Evolutionary conservation across 30 jellyfish, hydroid and myxozoan species (phyloP).

Genomic region (Aurelia aurita): DNA sequence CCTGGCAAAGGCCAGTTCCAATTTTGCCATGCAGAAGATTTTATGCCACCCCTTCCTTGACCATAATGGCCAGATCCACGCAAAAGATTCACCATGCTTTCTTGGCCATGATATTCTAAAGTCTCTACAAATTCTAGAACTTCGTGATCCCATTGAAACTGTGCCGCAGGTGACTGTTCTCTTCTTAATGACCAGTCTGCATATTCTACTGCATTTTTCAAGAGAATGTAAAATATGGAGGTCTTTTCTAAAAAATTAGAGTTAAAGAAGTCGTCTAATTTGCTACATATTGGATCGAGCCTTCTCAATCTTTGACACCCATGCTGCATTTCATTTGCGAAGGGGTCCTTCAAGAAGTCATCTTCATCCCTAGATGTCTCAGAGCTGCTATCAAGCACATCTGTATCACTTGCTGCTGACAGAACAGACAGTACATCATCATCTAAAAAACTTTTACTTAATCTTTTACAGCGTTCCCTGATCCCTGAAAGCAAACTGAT

Average conservation of each 20-base stretch:
- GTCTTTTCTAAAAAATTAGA: not conserved
- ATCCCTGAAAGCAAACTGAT: too few species aligned
- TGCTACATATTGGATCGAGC: constrained; percentile 4
- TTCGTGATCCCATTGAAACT: constrained; percentile 45
- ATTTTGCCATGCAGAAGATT: constrained; percentile 10
- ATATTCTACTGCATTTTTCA: constrained; percentile 19
- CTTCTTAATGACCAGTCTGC: not conserved
- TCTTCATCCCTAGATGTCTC: not conserved
- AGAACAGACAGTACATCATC: not conserved
- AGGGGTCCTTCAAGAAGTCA: not conserved
- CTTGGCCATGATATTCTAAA: constrained; percentile 41
- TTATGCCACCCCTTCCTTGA: constrained; percentile 36
- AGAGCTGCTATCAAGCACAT: not conserved
- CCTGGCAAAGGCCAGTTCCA: constrained; percentile 61
- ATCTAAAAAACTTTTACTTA: too few species aligned
- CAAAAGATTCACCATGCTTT: constrained; percentile 18
- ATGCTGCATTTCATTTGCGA: not conserved
- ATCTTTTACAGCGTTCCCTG: not conserved
- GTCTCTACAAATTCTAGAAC: constrained; percentile 32
- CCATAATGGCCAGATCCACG: constrained; percentile 33
- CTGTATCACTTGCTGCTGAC: not conserved
- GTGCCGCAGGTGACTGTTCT: not conserved
- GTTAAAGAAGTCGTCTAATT: not conserved
- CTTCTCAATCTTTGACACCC: not conserved
- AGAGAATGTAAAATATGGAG: constrained; percentile 1